Percentiles rank a stretch among this genome's conserved stretches.
phyloP scores from a whole-genome alignment of 37 sponge, comb jelly and placozoan genomes.

The Haliclona indistincta region DNA sequence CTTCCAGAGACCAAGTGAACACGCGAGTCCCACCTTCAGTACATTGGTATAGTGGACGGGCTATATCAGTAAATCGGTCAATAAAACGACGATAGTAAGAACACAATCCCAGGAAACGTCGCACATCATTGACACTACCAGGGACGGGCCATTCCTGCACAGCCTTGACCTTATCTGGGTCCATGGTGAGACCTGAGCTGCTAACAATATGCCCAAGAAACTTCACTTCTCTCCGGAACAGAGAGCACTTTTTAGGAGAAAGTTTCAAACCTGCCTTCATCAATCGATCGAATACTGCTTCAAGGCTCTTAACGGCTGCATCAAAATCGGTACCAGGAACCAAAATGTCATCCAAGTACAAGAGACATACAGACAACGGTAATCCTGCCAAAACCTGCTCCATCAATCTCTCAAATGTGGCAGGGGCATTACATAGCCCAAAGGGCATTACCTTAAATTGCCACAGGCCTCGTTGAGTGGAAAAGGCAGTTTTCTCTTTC shows the following conservation, averaged over 20 bases:
- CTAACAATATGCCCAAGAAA: slow-evolving; percentile 47
- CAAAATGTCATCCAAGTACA: slow-evolving; percentile 46
- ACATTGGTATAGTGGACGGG: neutral
- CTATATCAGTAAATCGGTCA: neutral
- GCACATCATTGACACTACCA: slow-evolving; percentile 1
- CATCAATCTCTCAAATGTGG: slow-evolving; percentile 51
- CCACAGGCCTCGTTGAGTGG: slow-evolving; percentile 48
- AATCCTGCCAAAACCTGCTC: slow-evolving; percentile 25
- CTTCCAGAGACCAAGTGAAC: slow-evolving; percentile 2
- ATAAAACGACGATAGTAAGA: slow-evolving; percentile 11
- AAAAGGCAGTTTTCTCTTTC: slow-evolving; percentile 59
- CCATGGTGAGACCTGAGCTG: slow-evolving; percentile 17
- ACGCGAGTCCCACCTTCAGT: neutral
- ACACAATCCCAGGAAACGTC: slow-evolving; percentile 6
- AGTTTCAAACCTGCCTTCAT: slow-evolving; percentile 16
- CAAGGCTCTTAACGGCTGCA: neutral
- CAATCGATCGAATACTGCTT: slow-evolving; percentile 10
- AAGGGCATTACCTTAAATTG: slow-evolving; percentile 62
- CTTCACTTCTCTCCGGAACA: slow-evolving; percentile 14
- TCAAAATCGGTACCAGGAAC: slow-evolving; percentile 13
- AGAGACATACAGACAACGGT: neutral
- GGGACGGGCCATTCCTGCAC: slow-evolving; percentile 15
- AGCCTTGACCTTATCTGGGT: slow-evolving; percentile 43
- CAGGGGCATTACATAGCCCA: slow-evolving; percentile 57
- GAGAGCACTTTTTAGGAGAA: slow-evolving; percentile 10